A percentile compares a stretch with the other conserved stretches of the same genome.
Conservation (phyloP, 1,140 invertebrate genomes). For the Trypoxylus dichotomus region DNA sequence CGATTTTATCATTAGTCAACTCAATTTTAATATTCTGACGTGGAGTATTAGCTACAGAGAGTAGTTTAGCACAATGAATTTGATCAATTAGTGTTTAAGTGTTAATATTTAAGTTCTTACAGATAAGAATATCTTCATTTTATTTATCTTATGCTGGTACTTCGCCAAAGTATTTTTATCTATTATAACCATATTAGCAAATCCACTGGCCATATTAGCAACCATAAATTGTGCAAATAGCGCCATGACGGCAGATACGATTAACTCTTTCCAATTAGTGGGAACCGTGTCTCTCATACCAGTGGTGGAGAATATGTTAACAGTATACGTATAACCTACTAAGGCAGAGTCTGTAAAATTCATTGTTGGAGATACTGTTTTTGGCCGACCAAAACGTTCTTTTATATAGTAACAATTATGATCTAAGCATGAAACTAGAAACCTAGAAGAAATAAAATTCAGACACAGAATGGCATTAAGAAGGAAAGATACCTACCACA, state of each 20-base stretch:
- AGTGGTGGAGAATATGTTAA: conserved; percentile 32
- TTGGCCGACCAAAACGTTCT: neutral
- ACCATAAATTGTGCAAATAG: conserved; percentile 29
- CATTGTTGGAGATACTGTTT: neutral
- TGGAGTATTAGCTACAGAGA: too few relatives aligned
- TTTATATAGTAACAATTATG: neutral
- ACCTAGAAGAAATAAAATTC: neutral
- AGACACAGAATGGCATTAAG: neutral
- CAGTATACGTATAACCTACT: conserved; percentile 24
- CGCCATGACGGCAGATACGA: conserved; percentile 26
- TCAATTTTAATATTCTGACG: too few relatives aligned
- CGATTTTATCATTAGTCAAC: too few relatives aligned
- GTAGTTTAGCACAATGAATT: too few relatives aligned
- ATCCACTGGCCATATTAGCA: conserved; percentile 32
- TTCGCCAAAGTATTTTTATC: conserved; percentile 24
- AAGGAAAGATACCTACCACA: conserved; percentile 15
- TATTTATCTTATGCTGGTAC: conserved; percentile 15
- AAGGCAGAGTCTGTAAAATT: neutral
- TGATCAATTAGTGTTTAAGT: too few relatives aligned
- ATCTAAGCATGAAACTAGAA: conserved; percentile 4
- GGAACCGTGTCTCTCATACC: conserved; percentile 32
- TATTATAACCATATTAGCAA: conserved; percentile 33
- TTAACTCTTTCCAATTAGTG: conserved; percentile 25
- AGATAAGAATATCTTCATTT: conserved; percentile 10
- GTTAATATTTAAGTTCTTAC: neutral